Evolutionary conservation across 2,113 vertebrate genomes (phyloP).

Genomic region (Protomyctophum bolini): DNA sequence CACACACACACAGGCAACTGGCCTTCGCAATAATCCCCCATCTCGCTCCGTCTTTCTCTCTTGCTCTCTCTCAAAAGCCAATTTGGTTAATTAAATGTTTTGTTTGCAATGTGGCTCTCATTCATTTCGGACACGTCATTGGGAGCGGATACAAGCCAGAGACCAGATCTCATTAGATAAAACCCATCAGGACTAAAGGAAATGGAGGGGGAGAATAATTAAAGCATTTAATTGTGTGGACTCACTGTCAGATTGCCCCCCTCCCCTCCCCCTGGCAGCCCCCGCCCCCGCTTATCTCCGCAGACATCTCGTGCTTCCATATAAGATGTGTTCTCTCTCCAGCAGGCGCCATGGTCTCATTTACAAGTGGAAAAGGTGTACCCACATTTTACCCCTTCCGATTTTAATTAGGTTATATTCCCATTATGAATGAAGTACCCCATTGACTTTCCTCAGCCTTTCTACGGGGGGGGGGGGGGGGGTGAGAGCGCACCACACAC

Average conservation of each 20-base stretch:
- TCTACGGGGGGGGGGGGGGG: constrained; percentile 63
- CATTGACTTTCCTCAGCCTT: constrained; percentile 73
- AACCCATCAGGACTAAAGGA: constrained; percentile 99
- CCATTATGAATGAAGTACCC: constrained; percentile 73
- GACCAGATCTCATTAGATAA: constrained; percentile 99
- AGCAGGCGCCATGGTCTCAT: constrained; percentile 72
- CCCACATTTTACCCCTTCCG: constrained; percentile 51
- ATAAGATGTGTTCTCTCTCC: constrained; percentile 74
- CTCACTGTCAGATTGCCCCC: constrained; percentile 94
- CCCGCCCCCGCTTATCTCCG: constrained; percentile 83
- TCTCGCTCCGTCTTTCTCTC: constrained; percentile 80
- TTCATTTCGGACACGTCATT: constrained; percentile 99
- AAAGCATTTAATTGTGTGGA: constrained; percentile 99
- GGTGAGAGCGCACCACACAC: constrained; percentile 9
- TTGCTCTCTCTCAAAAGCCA: constrained; percentile 92
- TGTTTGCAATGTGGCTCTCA: constrained; percentile 99
- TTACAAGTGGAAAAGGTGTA: constrained; percentile 81
- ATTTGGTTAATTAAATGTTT: constrained; percentile 99
- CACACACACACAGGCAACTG: constrained; percentile 65
- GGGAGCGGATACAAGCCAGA: constrained; percentile 96
- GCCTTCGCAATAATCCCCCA: constrained; percentile 83
- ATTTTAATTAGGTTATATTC: constrained; percentile 79
- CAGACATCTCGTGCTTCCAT: constrained; percentile 85
- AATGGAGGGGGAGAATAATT: constrained; percentile 99
- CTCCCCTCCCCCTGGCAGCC: constrained; percentile 47